These are phyloP conservation scores for Euura saliciscinereae DNA, from an alignment of 1,140 invertebrate genomes.

Conservation along the genomic window DNA sequence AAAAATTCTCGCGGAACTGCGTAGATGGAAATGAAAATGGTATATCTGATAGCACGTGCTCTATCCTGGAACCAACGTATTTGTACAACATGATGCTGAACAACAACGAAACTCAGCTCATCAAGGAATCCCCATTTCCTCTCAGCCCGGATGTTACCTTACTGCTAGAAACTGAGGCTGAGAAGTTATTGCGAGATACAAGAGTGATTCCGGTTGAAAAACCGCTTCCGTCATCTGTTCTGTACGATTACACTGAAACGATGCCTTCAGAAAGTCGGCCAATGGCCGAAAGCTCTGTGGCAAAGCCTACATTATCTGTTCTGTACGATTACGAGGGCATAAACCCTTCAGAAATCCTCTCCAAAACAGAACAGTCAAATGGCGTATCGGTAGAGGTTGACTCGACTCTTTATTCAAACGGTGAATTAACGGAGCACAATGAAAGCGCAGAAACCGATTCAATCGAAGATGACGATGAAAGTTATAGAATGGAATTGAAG, in stretches of 20 bases:
- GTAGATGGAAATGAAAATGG: conserved; percentile 27
- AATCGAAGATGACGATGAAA: conserved; percentile 44
- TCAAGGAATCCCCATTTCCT: not conserved
- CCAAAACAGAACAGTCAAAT: not conserved
- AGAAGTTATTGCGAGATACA: not conserved
- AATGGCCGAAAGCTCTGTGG: too few relatives aligned
- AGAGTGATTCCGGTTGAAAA: not conserved
- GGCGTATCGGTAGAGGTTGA: not conserved
- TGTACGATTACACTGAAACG: not conserved
- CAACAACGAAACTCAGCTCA: not conserved
- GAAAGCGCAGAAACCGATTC: conserved; percentile 23
- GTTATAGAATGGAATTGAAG: conserved; percentile 48
- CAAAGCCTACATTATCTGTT: not conserved
- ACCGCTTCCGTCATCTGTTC: not conserved
- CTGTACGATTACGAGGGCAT: not conserved
- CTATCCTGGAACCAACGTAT: conserved; percentile 35
- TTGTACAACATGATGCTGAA: not conserved
- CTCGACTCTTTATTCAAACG: not conserved
- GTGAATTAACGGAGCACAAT: conserved; percentile 15
- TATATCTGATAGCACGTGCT: conserved; percentile 32
- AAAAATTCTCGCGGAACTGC: conserved; percentile 41
- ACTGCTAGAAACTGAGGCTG: not conserved
- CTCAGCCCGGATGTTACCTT: not conserved
- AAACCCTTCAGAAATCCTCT: not conserved
- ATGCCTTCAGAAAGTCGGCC: not conserved